These are phyloP conservation scores for Eumeta japonica DNA, from an alignment of 1,140 invertebrate species.

Conservation along the genomic window DNA sequence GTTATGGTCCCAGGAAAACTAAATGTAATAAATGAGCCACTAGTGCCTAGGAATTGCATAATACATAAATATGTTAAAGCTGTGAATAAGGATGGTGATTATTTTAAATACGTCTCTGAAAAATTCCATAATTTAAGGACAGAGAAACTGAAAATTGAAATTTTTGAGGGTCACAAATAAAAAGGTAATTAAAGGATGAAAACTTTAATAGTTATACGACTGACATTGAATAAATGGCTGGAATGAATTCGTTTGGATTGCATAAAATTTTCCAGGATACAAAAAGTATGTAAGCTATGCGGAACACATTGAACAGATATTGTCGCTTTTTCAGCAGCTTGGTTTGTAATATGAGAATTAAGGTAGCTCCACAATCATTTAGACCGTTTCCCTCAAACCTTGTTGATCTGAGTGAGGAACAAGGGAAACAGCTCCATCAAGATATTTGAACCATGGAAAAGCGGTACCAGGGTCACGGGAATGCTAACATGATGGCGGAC, in stretches of 20 bases:
- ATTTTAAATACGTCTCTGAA: conserved; percentile 8
- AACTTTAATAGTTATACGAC: conserved; percentile 6
- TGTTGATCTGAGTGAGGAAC: too few relatives aligned
- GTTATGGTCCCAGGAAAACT: conserved; percentile 2
- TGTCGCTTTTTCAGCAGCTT: conserved; percentile 7
- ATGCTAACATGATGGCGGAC: too few relatives aligned
- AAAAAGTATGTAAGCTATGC: conserved; percentile 7
- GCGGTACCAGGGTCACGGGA: too few relatives aligned
- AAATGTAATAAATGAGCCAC: conserved; percentile 7
- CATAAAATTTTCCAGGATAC: conserved; percentile 9
- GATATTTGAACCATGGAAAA: too few relatives aligned
- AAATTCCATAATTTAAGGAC: conserved; percentile 6
- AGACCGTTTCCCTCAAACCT: too few relatives aligned
- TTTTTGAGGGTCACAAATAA: conserved; percentile 9
- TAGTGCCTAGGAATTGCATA: conserved; percentile 2
- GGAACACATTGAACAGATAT: conserved; percentile 6
- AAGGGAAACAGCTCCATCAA: too few relatives aligned
- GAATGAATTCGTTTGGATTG: conserved; percentile 8
- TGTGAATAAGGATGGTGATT: conserved; percentile 6
- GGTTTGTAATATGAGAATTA: conserved; percentile 10
- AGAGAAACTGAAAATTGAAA: conserved; percentile 7
- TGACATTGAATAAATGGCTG: too few relatives aligned
- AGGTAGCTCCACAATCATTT: too few relatives aligned
- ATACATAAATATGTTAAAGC: conserved; percentile 9
- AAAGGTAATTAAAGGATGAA: conserved; percentile 8